Conservation (phyloP, 2,888 invertebrate genomes). For the Lycaena phlaeas region DNA sequence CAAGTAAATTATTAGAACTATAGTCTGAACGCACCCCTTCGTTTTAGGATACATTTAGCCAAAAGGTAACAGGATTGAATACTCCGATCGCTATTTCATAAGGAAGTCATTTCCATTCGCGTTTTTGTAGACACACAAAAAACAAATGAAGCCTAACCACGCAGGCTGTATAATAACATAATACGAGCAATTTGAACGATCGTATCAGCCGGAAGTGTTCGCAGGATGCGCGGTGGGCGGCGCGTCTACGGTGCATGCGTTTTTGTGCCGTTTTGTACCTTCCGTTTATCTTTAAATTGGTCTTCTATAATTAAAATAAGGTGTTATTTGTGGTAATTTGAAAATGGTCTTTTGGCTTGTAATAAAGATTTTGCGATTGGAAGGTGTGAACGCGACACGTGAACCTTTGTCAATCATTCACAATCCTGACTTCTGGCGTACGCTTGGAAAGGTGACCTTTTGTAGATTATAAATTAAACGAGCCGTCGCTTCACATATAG, state of each 20-base stretch:
- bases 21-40: no score
- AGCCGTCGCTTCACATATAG: no score
- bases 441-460: no score
- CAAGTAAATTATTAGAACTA: no score
- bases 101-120: neutral
- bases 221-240: slow-evolving; percentile 58
- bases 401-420: no score
- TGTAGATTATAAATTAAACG: no score
- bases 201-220: slow-evolving; percentile 51
- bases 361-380: no score
- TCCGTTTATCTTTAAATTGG: slow-evolving; percentile 2
- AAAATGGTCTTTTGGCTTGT: no score
- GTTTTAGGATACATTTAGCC: no score
- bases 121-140: slow-evolving; percentile 31
- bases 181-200: slow-evolving; percentile 35
- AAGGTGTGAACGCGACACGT: neutral
- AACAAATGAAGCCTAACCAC: slow-evolving; percentile 52
- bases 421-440: no score
- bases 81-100: no score
- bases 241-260: slow-evolving; percentile 22
- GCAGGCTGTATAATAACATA: slow-evolving; percentile 60
- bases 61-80: no score
- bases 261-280: slow-evolving; percentile 4
- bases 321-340: neutral
- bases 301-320: slow-evolving; percentile 5